Evolutionary conservation across 1,140 invertebrate genomes (phyloP), one percentile per base, ranked within the genome.

Genomic region (Drosophila subobscura): DNA sequence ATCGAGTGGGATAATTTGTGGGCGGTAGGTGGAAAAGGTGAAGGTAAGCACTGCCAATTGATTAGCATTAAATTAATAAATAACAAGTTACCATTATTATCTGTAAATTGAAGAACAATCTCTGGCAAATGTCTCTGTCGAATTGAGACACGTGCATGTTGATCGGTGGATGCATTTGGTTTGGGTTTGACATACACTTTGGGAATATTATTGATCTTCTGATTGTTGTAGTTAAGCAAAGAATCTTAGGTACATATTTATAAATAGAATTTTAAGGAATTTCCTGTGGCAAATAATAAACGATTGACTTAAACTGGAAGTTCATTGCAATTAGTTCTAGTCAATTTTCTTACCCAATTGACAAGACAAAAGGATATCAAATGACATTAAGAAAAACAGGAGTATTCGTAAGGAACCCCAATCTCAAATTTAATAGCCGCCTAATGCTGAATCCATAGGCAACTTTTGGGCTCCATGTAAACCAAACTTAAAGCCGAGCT

Each of bases 1-100:
- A 73, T 64, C 29, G 47, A 42, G 20, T 49, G 42, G 47, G 51
- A 41, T 56, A 73, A 73, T 73, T 73, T 73, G 71, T 73, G 70
- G 70, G 71, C 59, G 41, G 42, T 64, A 20, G 16, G 16, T 71
- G 23, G 40, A 51, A 73, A 73, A 73, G 70, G 71, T 73, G 59
- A 73, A 73, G 71, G 71, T 57, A 52, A 73, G 46, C 61, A 29
- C 66, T 16, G 33, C n/a, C 70, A 29, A 44, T 50, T 58, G 46
- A 70, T 70, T 49, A 46, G 37, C 52, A 59, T 51, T 52, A 4
- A 49, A 58, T 59, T 25, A 52, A 56, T 27, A 25, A 52, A 29
- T 59, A 60, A 27, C 20, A 25, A 33, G 20, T 7, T 45, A 25
- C 40, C n/a, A 44, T 47, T 44, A 22, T 52, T 49, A 68, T 67